Evolutionary conservation across 2,888 invertebrate genomes (phyloP).

Genomic region (Apamea monoglypha): DNA sequence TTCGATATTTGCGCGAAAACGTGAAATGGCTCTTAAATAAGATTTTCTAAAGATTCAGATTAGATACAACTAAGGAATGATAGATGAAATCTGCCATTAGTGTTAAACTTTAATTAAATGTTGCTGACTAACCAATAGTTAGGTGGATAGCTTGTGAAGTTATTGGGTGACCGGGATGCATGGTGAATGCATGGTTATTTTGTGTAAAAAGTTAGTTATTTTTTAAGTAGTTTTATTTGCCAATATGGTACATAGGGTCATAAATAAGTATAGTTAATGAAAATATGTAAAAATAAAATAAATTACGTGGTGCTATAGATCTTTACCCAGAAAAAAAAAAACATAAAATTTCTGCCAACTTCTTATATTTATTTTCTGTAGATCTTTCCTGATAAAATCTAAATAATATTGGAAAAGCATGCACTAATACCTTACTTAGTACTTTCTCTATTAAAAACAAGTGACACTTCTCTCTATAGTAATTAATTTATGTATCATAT

Average conservation of each 20-base stretch:
- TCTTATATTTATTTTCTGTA: slow-evolving; percentile 11
- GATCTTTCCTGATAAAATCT: background rate
- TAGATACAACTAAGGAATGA: background rate
- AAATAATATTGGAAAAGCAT: slow-evolving; percentile 45
- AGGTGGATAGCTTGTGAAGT: slow-evolving; percentile 5
- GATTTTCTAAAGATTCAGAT: background rate
- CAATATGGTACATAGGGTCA: background rate
- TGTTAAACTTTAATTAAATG: background rate
- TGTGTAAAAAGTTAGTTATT: slow-evolving; percentile 6
- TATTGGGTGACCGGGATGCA: slow-evolving; percentile 52
- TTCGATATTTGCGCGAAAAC: too few species aligned
- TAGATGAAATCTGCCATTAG: background rate
- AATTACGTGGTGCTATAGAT: background rate
- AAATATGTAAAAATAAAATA: background rate
- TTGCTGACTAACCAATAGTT: slow-evolving; percentile 4
- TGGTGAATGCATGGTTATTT: slow-evolving; percentile 56
- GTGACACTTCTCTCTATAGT: background rate
- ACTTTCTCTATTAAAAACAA: slow-evolving; percentile 15
- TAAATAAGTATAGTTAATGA: background rate
- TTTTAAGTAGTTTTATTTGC: background rate
- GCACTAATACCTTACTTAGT: slow-evolving; percentile 26
- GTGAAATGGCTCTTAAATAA: too few species aligned
- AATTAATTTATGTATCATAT: slow-evolving; percentile 22
- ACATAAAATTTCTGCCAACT: background rate
- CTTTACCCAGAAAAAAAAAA: background rate